Conservation (phyloP, 2,113 vertebrate genomes). For the Tragulus kanchil region DNA sequence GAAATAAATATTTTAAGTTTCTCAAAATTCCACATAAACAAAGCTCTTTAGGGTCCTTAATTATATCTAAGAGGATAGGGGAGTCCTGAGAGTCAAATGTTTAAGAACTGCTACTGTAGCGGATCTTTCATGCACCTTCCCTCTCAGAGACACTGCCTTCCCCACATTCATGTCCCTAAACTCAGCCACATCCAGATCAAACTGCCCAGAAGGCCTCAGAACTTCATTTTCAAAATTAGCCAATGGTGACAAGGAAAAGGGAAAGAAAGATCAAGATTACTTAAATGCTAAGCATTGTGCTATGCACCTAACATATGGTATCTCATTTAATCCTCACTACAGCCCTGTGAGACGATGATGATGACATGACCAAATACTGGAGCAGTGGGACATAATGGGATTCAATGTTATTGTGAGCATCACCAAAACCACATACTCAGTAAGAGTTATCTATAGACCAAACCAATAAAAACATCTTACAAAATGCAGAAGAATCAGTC, state of each 20-base stretch:
- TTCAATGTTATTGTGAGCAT: background rate
- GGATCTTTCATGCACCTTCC: background rate
- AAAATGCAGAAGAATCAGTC: no score
- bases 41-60: background rate
- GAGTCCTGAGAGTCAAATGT: background rate
- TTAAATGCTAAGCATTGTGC: background rate
- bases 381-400: background rate
- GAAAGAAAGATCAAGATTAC: background rate
- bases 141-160: background rate
- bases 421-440: slow-evolving; percentile 36
- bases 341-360: background rate
- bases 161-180: background rate
- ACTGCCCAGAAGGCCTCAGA: background rate
- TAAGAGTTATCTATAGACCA: background rate
- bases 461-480: slow-evolving; percentile 45
- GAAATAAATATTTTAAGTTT: slow-evolving; percentile 42
- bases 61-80: slow-evolving; percentile 4
- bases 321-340: background rate
- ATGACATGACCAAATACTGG: background rate
- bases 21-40: background rate
- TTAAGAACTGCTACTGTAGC: background rate
- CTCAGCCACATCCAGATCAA: background rate
- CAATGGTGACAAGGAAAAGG: background rate
- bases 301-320: background rate
- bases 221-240: slow-evolving; percentile 42